Conservation (phyloP, 2,888 invertebrate genomes). For the Ormyrus thymus region DNA sequence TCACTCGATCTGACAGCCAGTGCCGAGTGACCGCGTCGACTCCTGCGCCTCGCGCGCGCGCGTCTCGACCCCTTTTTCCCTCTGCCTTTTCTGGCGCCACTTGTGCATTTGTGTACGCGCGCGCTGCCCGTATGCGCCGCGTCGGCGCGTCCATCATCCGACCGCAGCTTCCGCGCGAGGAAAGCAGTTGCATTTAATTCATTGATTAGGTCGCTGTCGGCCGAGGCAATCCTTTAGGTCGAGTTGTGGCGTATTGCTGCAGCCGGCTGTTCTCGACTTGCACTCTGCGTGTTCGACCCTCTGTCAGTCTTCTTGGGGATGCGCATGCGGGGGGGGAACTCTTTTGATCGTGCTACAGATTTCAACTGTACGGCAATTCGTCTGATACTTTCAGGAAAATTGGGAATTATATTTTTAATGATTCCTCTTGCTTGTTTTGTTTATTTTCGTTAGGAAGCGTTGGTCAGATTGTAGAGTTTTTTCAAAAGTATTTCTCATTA, state of each 20-base stretch:
- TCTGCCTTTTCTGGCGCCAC: not conserved
- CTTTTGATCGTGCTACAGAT: not conserved
- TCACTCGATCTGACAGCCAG: conserved; percentile 60
- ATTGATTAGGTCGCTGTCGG: conserved; percentile 38
- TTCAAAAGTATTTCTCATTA: too few relatives aligned
- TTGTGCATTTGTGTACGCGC: not conserved
- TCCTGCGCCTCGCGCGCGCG: conserved; percentile 10
- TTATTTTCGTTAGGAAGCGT: too few relatives aligned
- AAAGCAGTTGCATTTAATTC: conserved; percentile 66
- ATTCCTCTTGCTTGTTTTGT: too few relatives aligned
- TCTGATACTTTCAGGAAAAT: too few relatives aligned
- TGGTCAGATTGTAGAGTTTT: too few relatives aligned
- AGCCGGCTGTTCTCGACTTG: not conserved
- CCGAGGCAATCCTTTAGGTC: conserved; percentile 56
- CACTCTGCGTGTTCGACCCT: not conserved
- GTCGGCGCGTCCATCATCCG: conserved; percentile 33
- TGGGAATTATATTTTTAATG: too few relatives aligned
- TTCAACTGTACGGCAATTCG: not conserved
- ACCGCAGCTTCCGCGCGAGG: conserved; percentile 48
- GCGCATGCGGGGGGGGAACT: not conserved
- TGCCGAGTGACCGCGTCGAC: conserved; percentile 5
- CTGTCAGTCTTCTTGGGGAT: not conserved
- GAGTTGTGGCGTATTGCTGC: not conserved
- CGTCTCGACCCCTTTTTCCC: not conserved
- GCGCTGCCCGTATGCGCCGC: conserved; percentile 59